Percentiles rank a stretch among this genome's conserved stretches.
These are phyloP conservation scores for Biston stratarius DNA, from an alignment of 2,888 invertebrate species.

Conservation along the genomic window DNA sequence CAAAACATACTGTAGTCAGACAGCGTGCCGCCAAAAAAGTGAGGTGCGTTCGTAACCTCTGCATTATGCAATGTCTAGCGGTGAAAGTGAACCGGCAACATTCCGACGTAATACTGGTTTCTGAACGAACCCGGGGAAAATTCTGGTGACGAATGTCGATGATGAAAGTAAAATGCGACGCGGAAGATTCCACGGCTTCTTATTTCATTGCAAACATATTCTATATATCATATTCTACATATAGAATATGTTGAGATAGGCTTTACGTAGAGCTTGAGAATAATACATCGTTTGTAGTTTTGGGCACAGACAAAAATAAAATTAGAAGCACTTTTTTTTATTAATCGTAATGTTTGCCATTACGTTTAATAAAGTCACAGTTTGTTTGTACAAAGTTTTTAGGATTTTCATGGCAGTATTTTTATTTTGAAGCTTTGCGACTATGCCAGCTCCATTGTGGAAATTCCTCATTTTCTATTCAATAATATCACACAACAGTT, in stretches of 20 bases:
- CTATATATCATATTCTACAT: not conserved
- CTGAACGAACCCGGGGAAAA: constrained; percentile 27
- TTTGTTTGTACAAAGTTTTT: no score
- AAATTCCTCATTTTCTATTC: no score
- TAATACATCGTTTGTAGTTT: no score
- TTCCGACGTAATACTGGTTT: constrained; percentile 56
- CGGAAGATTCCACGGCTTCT: constrained; percentile 14
- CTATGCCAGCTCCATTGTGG: no score
- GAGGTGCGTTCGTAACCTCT: constrained; percentile 49
- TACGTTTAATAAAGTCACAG: no score
- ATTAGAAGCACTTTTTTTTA: no score
- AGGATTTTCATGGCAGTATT: no score
- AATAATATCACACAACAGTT: no score
- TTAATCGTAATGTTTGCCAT: no score
- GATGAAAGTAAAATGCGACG: constrained; percentile 32
- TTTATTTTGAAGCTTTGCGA: no score
- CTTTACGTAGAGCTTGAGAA: not conserved
- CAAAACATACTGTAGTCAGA: constrained; percentile 53
- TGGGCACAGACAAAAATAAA: no score
- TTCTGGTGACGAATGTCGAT: constrained; percentile 13
- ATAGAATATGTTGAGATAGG: not conserved
- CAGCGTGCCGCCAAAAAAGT: constrained; percentile 71
- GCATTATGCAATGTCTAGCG: constrained; percentile 39
- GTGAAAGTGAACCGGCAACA: constrained; percentile 71
- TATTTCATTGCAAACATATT: not conserved